These are phyloP conservation scores for Hypomecis atomaria DNA, from an alignment of 2,888 invertebrate genomes.

Conservation along the genomic window DNA sequence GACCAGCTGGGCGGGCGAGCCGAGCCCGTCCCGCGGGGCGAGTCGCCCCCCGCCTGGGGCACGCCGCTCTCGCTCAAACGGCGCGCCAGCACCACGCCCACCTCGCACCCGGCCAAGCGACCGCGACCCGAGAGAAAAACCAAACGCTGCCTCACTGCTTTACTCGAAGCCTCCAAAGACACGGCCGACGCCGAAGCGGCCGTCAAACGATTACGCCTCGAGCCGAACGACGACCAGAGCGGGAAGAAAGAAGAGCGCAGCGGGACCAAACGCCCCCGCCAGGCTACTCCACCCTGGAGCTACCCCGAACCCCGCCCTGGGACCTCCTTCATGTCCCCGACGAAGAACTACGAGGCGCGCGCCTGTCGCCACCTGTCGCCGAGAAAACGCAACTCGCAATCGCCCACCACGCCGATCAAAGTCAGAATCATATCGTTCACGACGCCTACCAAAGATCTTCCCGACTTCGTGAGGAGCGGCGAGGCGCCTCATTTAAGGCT, in stretches of 20 bases:
- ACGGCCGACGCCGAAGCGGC: conserved; percentile 52
- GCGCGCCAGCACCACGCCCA: conserved; percentile 49
- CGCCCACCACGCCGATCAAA: conserved; percentile 57
- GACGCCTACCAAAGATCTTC: conserved; percentile 89
- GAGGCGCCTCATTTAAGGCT: conserved; percentile 90
- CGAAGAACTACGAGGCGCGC: conserved; percentile 63
- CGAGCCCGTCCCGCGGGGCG: conserved; percentile 54
- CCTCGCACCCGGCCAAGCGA: conserved; percentile 49
- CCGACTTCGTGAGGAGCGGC: conserved; percentile 90
- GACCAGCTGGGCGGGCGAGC: conserved; percentile 70
- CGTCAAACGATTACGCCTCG: conserved; percentile 58
- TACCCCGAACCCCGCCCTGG: conserved; percentile 58
- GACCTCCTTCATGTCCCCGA: conserved; percentile 68
- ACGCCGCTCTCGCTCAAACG: conserved; percentile 82
- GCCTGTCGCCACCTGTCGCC: conserved; percentile 60
- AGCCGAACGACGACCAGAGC: conserved; percentile 24
- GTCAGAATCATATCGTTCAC: conserved; percentile 56
- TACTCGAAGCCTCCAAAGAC: conserved; percentile 64
- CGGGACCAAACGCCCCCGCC: not conserved
- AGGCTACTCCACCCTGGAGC: conserved; percentile 49
- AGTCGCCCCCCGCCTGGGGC: conserved; percentile 59
- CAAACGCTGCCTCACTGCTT: conserved; percentile 73
- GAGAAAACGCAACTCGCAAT: conserved; percentile 53
- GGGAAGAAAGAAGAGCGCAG: not conserved
- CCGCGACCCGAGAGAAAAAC: conserved; percentile 50